A percentile compares a stretch with the other conserved stretches of the same genome.
Evolutionary conservation across 2,888 invertebrate species (phyloP).

Genomic region (Conistra vaccinii): DNA sequence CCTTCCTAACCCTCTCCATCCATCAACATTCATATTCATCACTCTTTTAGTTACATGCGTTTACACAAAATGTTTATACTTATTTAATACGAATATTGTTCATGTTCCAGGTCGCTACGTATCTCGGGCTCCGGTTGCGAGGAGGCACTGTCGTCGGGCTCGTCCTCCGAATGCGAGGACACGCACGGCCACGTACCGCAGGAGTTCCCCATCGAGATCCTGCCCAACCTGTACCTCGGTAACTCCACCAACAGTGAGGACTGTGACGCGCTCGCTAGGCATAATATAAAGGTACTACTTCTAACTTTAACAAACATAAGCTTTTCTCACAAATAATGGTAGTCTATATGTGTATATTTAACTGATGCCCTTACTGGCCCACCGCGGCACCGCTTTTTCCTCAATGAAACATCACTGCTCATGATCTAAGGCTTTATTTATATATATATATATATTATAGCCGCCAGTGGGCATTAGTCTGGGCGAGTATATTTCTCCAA

Average conservation of each 20-base stretch:
- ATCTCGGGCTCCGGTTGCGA: constrained; percentile 93
- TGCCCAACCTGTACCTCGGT: constrained; percentile 98
- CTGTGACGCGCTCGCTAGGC: constrained; percentile 96
- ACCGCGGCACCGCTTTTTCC: neutral
- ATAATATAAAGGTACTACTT: constrained; percentile 93
- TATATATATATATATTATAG: too few relatives aligned
- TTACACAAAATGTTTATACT: neutral
- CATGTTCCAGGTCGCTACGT: constrained; percentile 92
- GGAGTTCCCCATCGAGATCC: constrained; percentile 98
- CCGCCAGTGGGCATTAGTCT: neutral
- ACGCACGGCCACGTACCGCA: constrained; percentile 91
- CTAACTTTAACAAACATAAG: neutral
- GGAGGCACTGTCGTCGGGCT: constrained; percentile 92
- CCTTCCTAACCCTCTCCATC: neutral
- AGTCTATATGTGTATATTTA: neutral
- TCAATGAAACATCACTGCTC: neutral
- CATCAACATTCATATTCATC: neutral
- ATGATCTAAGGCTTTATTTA: neutral
- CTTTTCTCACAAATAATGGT: neutral
- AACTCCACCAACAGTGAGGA: constrained; percentile 98
- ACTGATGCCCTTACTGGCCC: neutral
- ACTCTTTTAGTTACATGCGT: neutral
- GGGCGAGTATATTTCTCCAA: too few relatives aligned
- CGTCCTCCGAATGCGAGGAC: constrained; percentile 94
- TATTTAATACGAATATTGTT: neutral